phyloP scores from a whole-genome alignment of 1,140 invertebrate species.

The Penaeus indicus region DNA sequence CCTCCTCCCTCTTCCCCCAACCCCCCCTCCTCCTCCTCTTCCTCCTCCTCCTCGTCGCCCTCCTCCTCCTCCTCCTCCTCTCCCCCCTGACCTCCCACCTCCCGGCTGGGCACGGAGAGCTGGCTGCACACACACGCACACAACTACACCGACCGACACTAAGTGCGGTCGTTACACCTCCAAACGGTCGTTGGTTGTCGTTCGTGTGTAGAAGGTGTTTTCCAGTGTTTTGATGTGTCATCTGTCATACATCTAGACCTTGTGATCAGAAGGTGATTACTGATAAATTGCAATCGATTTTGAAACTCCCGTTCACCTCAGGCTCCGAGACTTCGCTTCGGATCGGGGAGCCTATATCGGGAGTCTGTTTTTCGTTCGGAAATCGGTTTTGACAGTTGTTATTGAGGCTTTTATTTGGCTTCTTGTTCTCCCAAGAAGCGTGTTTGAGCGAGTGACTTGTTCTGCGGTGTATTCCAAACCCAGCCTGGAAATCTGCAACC shows the following conservation, averaged over 20 bases:
- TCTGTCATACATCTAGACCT: conserved; percentile 2
- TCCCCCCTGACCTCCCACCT: too few relatives aligned
- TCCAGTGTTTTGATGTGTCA: background rate
- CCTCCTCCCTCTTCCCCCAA: background rate
- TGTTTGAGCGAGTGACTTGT: too few relatives aligned
- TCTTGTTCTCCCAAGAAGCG: too few relatives aligned
- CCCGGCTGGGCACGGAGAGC: conserved; percentile 17
- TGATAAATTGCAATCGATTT: background rate
- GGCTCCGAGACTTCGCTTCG: too few relatives aligned
- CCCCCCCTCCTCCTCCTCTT: background rate
- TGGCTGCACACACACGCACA: conserved; percentile 19
- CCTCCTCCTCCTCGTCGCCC: background rate
- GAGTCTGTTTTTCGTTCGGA: too few relatives aligned
- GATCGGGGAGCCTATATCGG: too few relatives aligned
- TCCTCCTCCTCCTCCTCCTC: conserved; percentile 17
- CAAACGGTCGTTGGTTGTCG: conserved; percentile 33
- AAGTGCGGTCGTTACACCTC: conserved; percentile 41
- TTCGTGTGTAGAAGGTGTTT: conserved; percentile 31
- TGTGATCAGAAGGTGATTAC: conserved; percentile 5
- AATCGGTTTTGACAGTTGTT: too few relatives aligned
- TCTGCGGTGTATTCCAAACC: background rate
- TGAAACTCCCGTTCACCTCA: too few relatives aligned
- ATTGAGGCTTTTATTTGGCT: too few relatives aligned
- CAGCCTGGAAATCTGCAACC: background rate
- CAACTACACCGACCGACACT: conserved; percentile 34